Base-by-base conservation (phyloP, 2,888 invertebrate species). In the Ophion ellenae region DNA sequence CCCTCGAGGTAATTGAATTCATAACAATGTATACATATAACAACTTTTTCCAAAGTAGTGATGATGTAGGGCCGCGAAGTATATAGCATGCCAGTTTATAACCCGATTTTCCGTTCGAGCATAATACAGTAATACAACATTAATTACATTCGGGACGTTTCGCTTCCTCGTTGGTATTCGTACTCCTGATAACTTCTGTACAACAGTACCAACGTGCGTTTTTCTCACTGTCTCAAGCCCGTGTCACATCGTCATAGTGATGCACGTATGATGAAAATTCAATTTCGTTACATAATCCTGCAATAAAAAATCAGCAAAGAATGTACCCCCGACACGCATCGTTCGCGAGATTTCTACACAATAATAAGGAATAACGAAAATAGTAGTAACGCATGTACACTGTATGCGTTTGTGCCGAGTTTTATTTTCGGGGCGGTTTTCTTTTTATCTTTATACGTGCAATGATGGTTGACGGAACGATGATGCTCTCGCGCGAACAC, bases 1-100 rank as follows among this genome's bases (percentile, higher is more conserved):
- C 85, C 80, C 90, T 92, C 78, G 88, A 90, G 91, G 91, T 91
- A 90, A 88, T 74, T 66, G 61, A 57, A 64, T 36, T 82, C 53
- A 45, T 20, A 79, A 63, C 20, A 45, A 10, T 7, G n/a, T 4
- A n/a, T 14, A 78, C 20, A 45, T 61, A 69, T 32, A 17, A 20
- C 32, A 11, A 36, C 36, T 74, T 28, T 10, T 63, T 10, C 24
- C 24, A 24, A 53, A 53, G 17, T 5, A 17, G 17, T 53, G 24
- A 53, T 53, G 3, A 53, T n/a, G 59, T 14, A 20, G 7, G 14
- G 20, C 36, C 17, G 24, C 9, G 40, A 40, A 59, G 57, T 73
- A 45, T 11, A 17, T 14, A 45, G 32, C 20, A 36, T 53, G 9
- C 28, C 4, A 53, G 28, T 53, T 70, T 28, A n/a, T 53, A 70